Evolutionary conservation across 2,888 invertebrate genomes (phyloP).

Genomic region (Lapara coniferarum): DNA sequence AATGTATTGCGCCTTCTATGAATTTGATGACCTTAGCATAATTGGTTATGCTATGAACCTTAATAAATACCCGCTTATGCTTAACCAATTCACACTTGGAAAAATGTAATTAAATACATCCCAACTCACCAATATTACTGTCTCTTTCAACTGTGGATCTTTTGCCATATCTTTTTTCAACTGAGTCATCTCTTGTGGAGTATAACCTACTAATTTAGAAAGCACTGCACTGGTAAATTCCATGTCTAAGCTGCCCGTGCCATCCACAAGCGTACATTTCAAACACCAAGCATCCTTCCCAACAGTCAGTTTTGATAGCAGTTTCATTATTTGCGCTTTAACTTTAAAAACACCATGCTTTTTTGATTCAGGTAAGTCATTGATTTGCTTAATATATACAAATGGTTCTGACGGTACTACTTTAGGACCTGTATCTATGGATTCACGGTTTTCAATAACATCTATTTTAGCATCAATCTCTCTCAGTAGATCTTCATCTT

Average conservation of each 20-base stretch:
- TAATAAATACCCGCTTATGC: background rate
- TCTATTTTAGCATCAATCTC: conserved; percentile 66
- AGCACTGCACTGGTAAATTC: conserved; percentile 83
- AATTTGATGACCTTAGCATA: no score
- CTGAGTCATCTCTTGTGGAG: conserved; percentile 72
- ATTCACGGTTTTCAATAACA: conserved; percentile 28
- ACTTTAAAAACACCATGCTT: conserved; percentile 71
- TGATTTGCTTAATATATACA: conserved; percentile 75
- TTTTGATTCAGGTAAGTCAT: conserved; percentile 55
- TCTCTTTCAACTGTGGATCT: conserved; percentile 64
- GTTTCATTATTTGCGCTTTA: conserved; percentile 81
- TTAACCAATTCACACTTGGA: background rate
- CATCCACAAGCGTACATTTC: conserved; percentile 83
- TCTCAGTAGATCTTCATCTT: conserved; percentile 68
- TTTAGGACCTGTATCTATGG: conserved; percentile 37
- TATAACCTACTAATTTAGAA: conserved; percentile 74
- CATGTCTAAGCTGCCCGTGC: conserved; percentile 80
- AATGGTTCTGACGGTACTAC: conserved; percentile 63
- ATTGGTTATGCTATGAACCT: no score
- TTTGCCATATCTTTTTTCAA: conserved; percentile 65
- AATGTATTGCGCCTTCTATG: no score
- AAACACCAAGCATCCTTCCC: conserved; percentile 81
- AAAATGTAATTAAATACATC: no score
- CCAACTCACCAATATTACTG: conserved; percentile 55
- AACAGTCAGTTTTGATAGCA: conserved; percentile 82